A percentile compares a stretch with the other conserved stretches of the same genome.
Evolutionary conservation across 2,888 invertebrate species (phyloP).

Genomic region (Slavum lentiscoides): DNA sequence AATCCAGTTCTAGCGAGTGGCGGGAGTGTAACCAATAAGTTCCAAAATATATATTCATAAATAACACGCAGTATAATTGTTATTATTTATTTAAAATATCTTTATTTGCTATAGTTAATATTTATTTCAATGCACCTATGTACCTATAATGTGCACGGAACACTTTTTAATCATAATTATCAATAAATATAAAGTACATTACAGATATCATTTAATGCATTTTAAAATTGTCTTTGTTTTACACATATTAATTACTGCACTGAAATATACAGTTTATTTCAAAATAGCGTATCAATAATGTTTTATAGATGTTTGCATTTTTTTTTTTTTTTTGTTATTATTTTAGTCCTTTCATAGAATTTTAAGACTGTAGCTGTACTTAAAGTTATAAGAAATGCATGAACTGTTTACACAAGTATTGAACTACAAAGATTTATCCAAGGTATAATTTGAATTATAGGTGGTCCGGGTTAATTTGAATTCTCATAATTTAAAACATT

Average conservation of each 20-base stretch:
- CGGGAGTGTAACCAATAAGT: too few species aligned
- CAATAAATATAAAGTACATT: too few species aligned
- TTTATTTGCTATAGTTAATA: too few species aligned
- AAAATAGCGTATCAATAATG: not conserved
- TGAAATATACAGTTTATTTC: not conserved
- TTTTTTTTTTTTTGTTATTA: not conserved
- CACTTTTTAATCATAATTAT: too few species aligned
- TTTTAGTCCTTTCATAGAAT: slow-evolving; percentile 30
- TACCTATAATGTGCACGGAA: too few species aligned
- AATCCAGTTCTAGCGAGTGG: too few species aligned
- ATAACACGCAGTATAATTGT: too few species aligned
- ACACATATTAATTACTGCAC: not conserved
- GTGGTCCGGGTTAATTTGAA: not conserved
- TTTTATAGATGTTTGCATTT: slow-evolving; percentile 6
- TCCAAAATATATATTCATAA: too few species aligned
- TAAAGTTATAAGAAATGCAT: slow-evolving; percentile 68
- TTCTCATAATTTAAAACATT: slow-evolving; percentile 12
- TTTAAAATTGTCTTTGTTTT: not conserved
- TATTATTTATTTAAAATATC: too few species aligned
- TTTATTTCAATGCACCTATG: too few species aligned
- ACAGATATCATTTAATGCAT: too few species aligned
- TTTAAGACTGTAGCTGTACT: slow-evolving; percentile 35
- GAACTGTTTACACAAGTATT: slow-evolving; percentile 88
- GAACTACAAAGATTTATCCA: slow-evolving; percentile 83
- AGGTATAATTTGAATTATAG: slow-evolving; percentile 58